Conservation (phyloP, 2,113 vertebrate genomes). For the Poeciliopsis prolifica region DNA sequence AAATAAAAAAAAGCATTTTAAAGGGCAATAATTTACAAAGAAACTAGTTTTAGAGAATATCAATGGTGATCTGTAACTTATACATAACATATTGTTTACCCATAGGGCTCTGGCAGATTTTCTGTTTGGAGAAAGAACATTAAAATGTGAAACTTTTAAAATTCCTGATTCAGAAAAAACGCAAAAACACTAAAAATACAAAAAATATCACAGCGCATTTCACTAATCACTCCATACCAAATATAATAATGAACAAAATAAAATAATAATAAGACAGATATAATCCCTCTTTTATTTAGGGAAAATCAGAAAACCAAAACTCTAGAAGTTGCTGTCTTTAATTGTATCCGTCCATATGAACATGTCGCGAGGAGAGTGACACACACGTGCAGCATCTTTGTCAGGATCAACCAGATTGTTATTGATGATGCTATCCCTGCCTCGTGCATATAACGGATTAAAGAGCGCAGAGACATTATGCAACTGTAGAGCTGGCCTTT, state of each 20-base stretch:
- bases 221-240: background rate
- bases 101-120: background rate
- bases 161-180: background rate
- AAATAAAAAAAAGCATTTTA: background rate
- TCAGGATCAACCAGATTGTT: slow-evolving; percentile 38
- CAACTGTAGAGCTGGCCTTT: slow-evolving; percentile 38
- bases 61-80: background rate
- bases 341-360: slow-evolving; percentile 32
- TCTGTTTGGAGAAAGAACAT: background rate
- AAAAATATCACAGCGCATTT: background rate
- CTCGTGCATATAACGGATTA: slow-evolving; percentile 68
- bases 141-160: background rate
- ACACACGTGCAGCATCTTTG: slow-evolving; percentile 33
- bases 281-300: background rate
- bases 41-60: background rate
- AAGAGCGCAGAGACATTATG: slow-evolving; percentile 63
- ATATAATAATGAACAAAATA: background rate
- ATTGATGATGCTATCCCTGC: slow-evolving; percentile 41
- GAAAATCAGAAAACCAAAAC: background rate
- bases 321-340: background rate
- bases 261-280: background rate
- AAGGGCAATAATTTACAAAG: background rate
- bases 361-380: slow-evolving; percentile 24
- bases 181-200: background rate
- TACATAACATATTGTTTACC: background rate